phyloP scores from a whole-genome alignment of 2,113 vertebrate genomes.

The Oncorhynchus tshawytscha region DNA sequence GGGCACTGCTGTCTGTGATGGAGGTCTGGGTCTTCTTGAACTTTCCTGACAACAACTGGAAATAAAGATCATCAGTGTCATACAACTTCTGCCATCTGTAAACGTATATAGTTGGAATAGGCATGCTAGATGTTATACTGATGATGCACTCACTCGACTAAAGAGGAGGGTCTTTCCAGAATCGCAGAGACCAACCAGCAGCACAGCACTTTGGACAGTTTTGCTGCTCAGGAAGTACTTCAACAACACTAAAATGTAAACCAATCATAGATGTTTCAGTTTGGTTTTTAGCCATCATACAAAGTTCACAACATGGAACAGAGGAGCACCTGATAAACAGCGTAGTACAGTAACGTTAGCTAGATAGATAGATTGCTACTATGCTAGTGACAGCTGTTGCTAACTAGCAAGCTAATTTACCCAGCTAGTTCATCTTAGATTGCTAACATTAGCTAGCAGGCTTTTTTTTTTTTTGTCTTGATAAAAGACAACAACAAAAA shows the following conservation, averaged over 20 bases:
- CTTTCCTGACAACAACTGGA: constrained; percentile 82
- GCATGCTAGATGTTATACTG: too few species aligned
- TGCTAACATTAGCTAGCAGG: too few species aligned
- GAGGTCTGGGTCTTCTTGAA: constrained; percentile 89
- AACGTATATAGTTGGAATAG: neutral
- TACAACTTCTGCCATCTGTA: neutral
- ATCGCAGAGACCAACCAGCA: constrained; percentile 75
- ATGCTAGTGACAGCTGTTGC: too few species aligned
- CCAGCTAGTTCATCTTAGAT: too few species aligned
- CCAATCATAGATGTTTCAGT: neutral
- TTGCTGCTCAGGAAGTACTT: constrained; percentile 71
- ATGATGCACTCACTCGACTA: constrained; percentile 61
- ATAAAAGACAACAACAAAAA: too few species aligned
- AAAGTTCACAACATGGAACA: too few species aligned
- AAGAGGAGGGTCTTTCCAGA: constrained; percentile 78
- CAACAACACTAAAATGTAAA: constrained; percentile 61
- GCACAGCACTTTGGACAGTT: constrained; percentile 65
- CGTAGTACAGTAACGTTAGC: too few species aligned
- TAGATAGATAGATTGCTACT: too few species aligned
- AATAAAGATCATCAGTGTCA: neutral
- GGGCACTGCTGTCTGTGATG: constrained; percentile 83
- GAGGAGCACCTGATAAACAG: too few species aligned
- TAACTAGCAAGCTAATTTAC: too few species aligned
- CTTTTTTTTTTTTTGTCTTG: too few species aligned
- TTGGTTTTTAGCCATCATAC: too few species aligned